These are phyloP conservation scores for Zygothrica quintamaculata DNA, from an alignment of 2,888 invertebrate genomes.

Conservation along the genomic window DNA sequence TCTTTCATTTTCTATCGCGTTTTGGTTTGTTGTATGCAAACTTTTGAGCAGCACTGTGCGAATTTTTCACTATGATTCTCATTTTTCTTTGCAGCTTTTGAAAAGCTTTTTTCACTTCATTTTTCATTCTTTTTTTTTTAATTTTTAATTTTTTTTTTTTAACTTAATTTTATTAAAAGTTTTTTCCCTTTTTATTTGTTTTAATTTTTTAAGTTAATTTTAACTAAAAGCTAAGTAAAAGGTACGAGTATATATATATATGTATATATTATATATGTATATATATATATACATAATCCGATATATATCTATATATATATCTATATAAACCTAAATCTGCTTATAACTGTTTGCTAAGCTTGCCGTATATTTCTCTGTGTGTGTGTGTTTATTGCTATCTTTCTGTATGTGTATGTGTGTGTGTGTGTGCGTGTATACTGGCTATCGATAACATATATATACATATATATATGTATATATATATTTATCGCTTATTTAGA, in stretches of 20 bases:
- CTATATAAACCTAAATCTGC: conserved; percentile 30
- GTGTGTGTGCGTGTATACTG: conserved; percentile 38
- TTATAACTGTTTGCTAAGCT: conserved; percentile 43
- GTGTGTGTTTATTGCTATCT: conserved; percentile 11
- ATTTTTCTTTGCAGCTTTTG: conserved; percentile 25
- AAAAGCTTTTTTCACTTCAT: conserved; percentile 28
- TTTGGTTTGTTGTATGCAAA: conserved; percentile 70
- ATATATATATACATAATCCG: conserved; percentile 36
- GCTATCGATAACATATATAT: conserved; percentile 28
- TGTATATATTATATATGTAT: conserved; percentile 18
- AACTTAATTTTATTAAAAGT: conserved; percentile 20
- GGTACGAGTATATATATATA: conserved; percentile 74
- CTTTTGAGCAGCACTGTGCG: conserved; percentile 78
- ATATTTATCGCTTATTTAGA: not conserved
- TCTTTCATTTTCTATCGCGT: conserved; percentile 48
- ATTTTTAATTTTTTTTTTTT: too few species aligned
- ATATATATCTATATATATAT: conserved; percentile 33
- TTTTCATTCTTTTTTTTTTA: conserved; percentile 17
- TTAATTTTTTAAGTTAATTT: conserved; percentile 54
- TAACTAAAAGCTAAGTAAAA: conserved; percentile 72
- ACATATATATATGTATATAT: too few species aligned
- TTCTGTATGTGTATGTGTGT: conserved; percentile 42
- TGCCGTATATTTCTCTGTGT: conserved; percentile 24
- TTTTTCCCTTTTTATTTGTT: conserved; percentile 2
- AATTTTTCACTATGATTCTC: conserved; percentile 44